Evolutionary conservation across 37 sponge, comb jelly and placozoan genomes (phyloP), one percentile per base, ranked within the genome.

Genomic region (Corticium candelabrum): DNA sequence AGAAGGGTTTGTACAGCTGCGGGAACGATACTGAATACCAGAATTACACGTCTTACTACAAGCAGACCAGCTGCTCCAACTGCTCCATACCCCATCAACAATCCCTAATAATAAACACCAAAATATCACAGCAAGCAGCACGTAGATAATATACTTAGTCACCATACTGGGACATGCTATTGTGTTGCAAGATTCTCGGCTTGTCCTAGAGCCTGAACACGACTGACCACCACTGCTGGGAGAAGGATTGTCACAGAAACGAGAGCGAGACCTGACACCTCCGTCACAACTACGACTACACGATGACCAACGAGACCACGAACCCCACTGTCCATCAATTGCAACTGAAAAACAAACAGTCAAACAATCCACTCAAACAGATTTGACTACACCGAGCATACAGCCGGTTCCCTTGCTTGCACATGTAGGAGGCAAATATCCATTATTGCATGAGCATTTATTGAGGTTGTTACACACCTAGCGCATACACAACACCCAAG

Each of bases 181-280:
- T 34, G 73, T 35, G 4, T 70, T 15, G 31, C 73, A 70, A 7
- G 29, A 7, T 70, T 70, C 35, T 32, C 36, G 7, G 5, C 29
- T 34, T 4, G 35, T 70, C 5, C 35, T 5, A 70, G 73, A 29
- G 21, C 73, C 73, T 30, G 73, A 32, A 70, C 73, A 70, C 5
- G 29, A 15, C 5, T 4, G 5, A 7, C 73, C 73, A 35, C 73
- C 73, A 34, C 21, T 70, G 73, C 29, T 29, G 4, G 73, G 73
- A 30, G 73, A 70, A 7, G 73, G 73, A 15, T 70, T 70, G 73
- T 70, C 31, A 32, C 73, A 70, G 7, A 5, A 29, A 34, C 73
- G 73, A 29, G 4, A 5, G 5, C 73, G 73, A 70, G 73, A 35
- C 4, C 73, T 7, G 31, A 32, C 21, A 30, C 73, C 73, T 29